phyloP scores from a whole-genome alignment of 2,888 invertebrate species.

The Petrophora chlorosata region DNA sequence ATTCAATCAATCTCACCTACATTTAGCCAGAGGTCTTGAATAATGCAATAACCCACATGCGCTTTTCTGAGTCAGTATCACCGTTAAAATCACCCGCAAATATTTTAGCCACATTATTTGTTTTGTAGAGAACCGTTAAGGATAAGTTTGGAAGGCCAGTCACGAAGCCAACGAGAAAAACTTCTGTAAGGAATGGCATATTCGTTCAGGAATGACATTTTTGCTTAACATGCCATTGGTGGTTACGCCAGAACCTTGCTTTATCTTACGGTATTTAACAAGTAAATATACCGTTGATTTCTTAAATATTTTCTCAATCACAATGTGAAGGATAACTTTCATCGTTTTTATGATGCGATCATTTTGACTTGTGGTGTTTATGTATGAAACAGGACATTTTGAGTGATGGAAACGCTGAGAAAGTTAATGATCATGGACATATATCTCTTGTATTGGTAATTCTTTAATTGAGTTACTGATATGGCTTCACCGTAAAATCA shows the following conservation, averaged over 20 bases:
- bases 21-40: conserved; percentile 34
- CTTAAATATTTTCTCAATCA: background rate
- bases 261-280: background rate
- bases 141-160: conserved; percentile 11
- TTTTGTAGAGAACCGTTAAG: conserved; percentile 36
- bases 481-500: background rate
- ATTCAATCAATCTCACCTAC: conserved; percentile 10
- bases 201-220: background rate
- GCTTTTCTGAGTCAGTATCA: background rate
- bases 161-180: conserved; percentile 19
- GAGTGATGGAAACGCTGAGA: conserved; percentile 1
- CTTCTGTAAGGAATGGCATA: conserved; percentile 3
- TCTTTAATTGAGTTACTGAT: conserved; percentile 16
- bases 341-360: conserved; percentile 5
- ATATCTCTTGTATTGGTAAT: conserved; percentile 9
- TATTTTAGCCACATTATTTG: conserved; percentile 31
- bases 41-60: conserved; percentile 46
- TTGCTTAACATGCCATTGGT: conserved; percentile 2
- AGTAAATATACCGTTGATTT: conserved; percentile 1
- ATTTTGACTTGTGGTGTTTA: background rate
- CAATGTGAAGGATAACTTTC: conserved; percentile 4
- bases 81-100: conserved; percentile 23
- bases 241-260: conserved; percentile 5
- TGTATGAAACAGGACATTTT: background rate
- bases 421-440: conserved; percentile 21